Evolutionary conservation across 1,140 invertebrate species (phyloP).

Genomic region (Olivierus martensii): DNA sequence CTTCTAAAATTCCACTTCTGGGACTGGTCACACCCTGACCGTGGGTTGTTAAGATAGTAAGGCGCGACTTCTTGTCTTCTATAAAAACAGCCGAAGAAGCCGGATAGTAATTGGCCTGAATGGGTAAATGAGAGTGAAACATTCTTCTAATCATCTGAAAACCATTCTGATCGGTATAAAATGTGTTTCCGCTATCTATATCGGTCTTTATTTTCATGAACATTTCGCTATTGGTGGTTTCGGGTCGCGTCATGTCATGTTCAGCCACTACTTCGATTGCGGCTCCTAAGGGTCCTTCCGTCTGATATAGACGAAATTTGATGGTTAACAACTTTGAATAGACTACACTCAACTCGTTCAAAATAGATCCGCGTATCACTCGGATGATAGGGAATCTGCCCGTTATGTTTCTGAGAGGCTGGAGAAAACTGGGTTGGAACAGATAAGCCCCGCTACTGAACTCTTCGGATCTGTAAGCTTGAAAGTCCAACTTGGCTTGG

Average conservation of each 20-base stretch:
- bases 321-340: slow-evolving; percentile 63
- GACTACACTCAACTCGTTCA: slow-evolving; percentile 63
- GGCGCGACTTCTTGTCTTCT: slow-evolving; percentile 53
- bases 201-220: slow-evolving; percentile 49
- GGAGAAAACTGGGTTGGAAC: slow-evolving; percentile 64
- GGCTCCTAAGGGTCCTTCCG: slow-evolving; percentile 5
- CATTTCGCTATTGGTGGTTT: slow-evolving; percentile 63
- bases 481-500: slow-evolving; percentile 51
- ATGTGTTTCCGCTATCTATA: slow-evolving; percentile 32
- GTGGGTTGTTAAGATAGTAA: slow-evolving; percentile 68
- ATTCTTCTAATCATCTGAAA: slow-evolving; percentile 72
- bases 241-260: slow-evolving; percentile 16
- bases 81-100: slow-evolving; percentile 73
- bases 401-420: slow-evolving; percentile 47
- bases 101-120: slow-evolving; percentile 95
- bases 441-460: slow-evolving; percentile 90
- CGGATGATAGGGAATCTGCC: slow-evolving; percentile 46
- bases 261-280: slow-evolving; percentile 16
- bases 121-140: slow-evolving; percentile 66
- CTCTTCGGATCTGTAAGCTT: slow-evolving; percentile 73
- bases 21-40: slow-evolving; percentile 74
- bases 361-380: slow-evolving; percentile 59
- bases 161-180: slow-evolving; percentile 46
- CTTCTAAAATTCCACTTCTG: slow-evolving; percentile 50
- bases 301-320: slow-evolving; percentile 53